A percentile compares a stretch with the other conserved stretches of the same genome.
These are phyloP conservation scores for Nesogale talazaci DNA, from an alignment of 2,113 vertebrate species.

Conservation along the genomic window DNA sequence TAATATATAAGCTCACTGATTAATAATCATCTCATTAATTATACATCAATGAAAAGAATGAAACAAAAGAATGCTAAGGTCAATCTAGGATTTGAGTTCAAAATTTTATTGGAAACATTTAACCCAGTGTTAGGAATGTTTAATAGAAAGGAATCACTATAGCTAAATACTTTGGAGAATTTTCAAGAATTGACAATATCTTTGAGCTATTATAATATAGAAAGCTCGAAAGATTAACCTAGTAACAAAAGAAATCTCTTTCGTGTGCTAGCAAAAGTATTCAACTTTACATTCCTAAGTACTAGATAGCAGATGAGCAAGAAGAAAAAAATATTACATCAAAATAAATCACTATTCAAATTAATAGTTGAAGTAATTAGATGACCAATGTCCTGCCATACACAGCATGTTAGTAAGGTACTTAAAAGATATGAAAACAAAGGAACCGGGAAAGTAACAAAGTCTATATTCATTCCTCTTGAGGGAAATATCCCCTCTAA, in stretches of 20 bases:
- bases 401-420: background rate
- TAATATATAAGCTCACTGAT: background rate
- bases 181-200: background rate
- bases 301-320: background rate
- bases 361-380: background rate
- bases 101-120: background rate
- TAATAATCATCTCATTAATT: background rate
- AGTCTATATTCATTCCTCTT: background rate
- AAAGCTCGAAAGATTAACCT: background rate
- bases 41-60: background rate
- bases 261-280: background rate
- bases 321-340: background rate
- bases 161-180: background rate
- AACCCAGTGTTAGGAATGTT: background rate
- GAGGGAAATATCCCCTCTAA: background rate
- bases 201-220: background rate
- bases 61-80: slow-evolving; percentile 11
- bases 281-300: background rate
- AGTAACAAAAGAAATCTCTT: background rate
- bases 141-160: background rate
- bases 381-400: background rate
- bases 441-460: background rate
- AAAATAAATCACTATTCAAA: slow-evolving; percentile 1
- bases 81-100: background rate
- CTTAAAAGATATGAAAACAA: background rate